A percentile compares a stretch with the other conserved stretches of the same genome.
Evolutionary conservation across 2,797 vertebrate species (phyloP).

Genomic region (Ataeniobius toweri): DNA sequence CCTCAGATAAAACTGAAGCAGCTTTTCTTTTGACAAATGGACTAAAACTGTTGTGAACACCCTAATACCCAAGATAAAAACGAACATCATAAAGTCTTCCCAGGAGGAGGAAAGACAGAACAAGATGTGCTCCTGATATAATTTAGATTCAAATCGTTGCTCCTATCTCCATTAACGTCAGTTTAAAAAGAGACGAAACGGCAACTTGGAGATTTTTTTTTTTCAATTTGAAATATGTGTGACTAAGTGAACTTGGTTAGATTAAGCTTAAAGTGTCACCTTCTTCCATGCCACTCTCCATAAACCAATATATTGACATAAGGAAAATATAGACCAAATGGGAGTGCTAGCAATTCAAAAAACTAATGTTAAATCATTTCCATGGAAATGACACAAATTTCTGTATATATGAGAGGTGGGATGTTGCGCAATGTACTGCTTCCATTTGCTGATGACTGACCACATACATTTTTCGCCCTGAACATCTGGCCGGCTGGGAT

Average conservation of each 20-base stretch:
- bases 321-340: not conserved
- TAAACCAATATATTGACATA: not conserved
- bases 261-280: not conserved
- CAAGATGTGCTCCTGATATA: not conserved
- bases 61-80: not conserved
- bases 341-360: not conserved
- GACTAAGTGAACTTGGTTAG: no score
- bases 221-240: not conserved
- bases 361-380: not conserved
- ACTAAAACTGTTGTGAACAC: no score
- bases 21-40: no score
- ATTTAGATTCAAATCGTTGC: not conserved
- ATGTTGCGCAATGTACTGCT: conserved; percentile 25
- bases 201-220: not conserved
- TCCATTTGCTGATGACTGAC: not conserved
- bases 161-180: not conserved
- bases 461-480: conserved; percentile 32
- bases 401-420: conserved; percentile 49
- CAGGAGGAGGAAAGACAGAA: not conserved
- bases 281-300: not conserved
- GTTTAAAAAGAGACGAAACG: not conserved
- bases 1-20: no score
- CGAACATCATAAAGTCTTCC: not conserved
- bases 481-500: not conserved
- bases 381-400: conserved; percentile 12